These are phyloP conservation scores for Cryptocephalus primarius DNA, from an alignment of 2,888 invertebrate species.

Conservation along the genomic window DNA sequence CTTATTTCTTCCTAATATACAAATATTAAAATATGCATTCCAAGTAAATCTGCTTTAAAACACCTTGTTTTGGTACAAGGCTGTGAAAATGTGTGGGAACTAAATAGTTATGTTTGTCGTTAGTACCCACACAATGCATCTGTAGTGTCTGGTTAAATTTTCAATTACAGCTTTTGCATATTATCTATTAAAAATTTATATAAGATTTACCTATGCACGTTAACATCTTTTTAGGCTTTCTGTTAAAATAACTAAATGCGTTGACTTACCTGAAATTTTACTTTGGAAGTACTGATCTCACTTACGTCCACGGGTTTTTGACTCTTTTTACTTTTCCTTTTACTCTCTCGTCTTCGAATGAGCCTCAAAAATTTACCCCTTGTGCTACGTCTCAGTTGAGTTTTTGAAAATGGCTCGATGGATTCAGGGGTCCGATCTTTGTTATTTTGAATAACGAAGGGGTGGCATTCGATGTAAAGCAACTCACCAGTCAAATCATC, in stretches of 20 bases:
- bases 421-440: slow-evolving; percentile 20
- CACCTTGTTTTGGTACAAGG: too few relatives aligned
- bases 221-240: too few relatives aligned
- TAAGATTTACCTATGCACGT: too few relatives aligned
- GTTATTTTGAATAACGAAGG: slow-evolving; percentile 33
- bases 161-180: too few relatives aligned
- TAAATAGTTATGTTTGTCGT: too few relatives aligned
- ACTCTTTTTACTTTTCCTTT: slow-evolving; percentile 36
- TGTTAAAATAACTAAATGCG: not conserved
- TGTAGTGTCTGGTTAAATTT: too few relatives aligned
- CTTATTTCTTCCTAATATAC: too few relatives aligned
- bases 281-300: slow-evolving; percentile 19
- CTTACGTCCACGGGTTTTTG: slow-evolving; percentile 22
- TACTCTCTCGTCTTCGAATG: slow-evolving; percentile 42
- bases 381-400: slow-evolving; percentile 33
- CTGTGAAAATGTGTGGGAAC: too few relatives aligned
- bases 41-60: too few relatives aligned
- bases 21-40: too few relatives aligned
- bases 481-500: slow-evolving; percentile 52
- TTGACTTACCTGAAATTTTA: slow-evolving; percentile 16
- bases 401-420: slow-evolving; percentile 27
- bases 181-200: too few relatives aligned
- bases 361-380: slow-evolving; percentile 42
- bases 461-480: slow-evolving; percentile 51
- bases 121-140: too few relatives aligned